Percentiles rank a stretch among this genome's conserved stretches.
phyloP scores from a whole-genome alignment of 2,888 invertebrate genomes.

The Pammene fasciana region DNA sequence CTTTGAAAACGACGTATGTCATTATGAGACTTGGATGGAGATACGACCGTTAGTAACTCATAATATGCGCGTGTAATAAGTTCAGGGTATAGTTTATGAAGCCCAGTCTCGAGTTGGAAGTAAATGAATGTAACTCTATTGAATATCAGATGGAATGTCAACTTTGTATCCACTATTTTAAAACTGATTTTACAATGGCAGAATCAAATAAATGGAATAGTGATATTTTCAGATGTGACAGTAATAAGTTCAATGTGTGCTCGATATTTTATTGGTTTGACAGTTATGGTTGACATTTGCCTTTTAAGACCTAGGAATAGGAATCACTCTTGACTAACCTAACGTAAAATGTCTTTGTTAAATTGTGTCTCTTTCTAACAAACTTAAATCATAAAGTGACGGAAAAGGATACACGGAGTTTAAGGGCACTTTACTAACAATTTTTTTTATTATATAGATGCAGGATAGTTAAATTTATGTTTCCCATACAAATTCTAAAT shows the following conservation, averaged over 20 bases:
- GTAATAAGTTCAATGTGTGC: neutral
- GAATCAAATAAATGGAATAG: neutral
- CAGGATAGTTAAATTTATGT: no score
- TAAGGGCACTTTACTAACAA: no score
- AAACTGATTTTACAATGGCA: neutral
- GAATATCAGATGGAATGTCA: neutral
- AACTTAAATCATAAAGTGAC: no score
- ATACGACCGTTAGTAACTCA: neutral
- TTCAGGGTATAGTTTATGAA: slow-evolving; percentile 7
- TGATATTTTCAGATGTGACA: neutral
- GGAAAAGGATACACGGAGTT: no score
- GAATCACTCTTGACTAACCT: no score
- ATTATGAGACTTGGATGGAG: neutral
- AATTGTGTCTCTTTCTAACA: no score
- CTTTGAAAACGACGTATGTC: neutral
- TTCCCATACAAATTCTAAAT: neutral
- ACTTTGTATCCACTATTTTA: neutral
- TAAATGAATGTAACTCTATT: neutral
- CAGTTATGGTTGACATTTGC: no score
- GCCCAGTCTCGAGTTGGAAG: neutral
- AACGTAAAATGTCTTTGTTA: no score
- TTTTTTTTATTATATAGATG: no score
- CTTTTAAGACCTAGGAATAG: no score
- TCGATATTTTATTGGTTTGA: neutral
- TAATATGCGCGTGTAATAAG: slow-evolving; percentile 1